phyloP scores from a whole-genome alignment of 2,797 vertebrate genomes.

The Lindbergichthys nudifrons region DNA sequence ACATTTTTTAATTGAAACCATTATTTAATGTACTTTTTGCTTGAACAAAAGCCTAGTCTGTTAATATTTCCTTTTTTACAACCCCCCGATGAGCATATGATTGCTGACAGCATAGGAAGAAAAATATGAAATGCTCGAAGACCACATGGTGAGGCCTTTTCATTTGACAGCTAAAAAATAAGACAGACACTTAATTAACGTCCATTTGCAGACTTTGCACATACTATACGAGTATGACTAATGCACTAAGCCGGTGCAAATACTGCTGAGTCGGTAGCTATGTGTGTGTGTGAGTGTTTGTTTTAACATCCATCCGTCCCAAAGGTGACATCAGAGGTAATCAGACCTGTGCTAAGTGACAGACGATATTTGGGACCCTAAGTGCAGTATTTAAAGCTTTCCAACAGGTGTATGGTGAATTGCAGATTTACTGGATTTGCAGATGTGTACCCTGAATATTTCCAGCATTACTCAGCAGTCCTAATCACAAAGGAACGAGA shows the following conservation, averaged over 20 bases:
- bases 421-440: constrained; percentile 23
- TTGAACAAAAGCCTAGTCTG: constrained; percentile 10
- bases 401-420: constrained; percentile 46
- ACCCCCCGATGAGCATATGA: constrained; percentile 7
- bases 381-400: constrained; percentile 49
- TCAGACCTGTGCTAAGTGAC: constrained; percentile 53
- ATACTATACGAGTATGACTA: constrained; percentile 27
- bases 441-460: constrained; percentile 17
- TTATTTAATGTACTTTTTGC: constrained; percentile 10
- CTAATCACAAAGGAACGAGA: background rate
- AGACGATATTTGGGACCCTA: constrained; percentile 41
- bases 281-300: background rate
- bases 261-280: constrained; percentile 5
- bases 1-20: constrained; percentile 6
- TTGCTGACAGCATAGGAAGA: constrained; percentile 21
- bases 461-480: background rate
- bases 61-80: constrained; percentile 26
- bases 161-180: constrained; percentile 23
- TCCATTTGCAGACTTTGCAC: constrained; percentile 47
- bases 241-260: constrained; percentile 35
- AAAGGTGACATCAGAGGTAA: constrained; percentile 69
- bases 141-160: constrained; percentile 20
- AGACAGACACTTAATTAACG: constrained; percentile 43
- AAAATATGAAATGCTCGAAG: constrained; percentile 37
- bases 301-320: constrained; percentile 40